These are phyloP conservation scores for Acronicta alni DNA, from an alignment of 2,888 invertebrate species.

Conservation along the genomic window DNA sequence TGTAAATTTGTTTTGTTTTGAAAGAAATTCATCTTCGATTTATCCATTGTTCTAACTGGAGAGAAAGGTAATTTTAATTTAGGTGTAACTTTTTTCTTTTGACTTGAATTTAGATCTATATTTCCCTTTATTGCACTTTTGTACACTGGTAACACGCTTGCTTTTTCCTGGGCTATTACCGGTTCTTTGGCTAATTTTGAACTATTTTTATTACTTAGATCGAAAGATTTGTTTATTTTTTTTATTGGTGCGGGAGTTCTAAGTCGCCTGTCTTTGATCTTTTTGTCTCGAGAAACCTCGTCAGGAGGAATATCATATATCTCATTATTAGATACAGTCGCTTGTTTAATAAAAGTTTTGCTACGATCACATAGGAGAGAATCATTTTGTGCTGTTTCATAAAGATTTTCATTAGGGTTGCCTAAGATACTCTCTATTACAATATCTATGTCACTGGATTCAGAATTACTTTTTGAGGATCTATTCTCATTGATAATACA, in stretches of 20 bases:
- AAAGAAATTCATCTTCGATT: conserved; percentile 83
- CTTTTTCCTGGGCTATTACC: conserved; percentile 69
- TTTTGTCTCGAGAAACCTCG: conserved; percentile 69
- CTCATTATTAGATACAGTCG: conserved; percentile 61
- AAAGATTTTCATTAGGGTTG: conserved; percentile 70
- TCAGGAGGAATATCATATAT: conserved; percentile 62
- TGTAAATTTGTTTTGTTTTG: conserved; percentile 74
- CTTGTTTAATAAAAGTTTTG: conserved; percentile 79
- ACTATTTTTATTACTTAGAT: conserved; percentile 72
- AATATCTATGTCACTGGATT: conserved; percentile 83
- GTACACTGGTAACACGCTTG: conserved; percentile 81
- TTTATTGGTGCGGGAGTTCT: conserved; percentile 77
- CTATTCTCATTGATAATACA: conserved; percentile 85
- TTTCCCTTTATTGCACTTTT: conserved; percentile 74
- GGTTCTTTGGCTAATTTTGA: conserved; percentile 67
- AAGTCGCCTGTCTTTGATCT: conserved; percentile 74
- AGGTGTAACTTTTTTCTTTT: conserved; percentile 76
- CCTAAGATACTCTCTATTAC: conserved; percentile 79
- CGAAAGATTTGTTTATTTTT: conserved; percentile 78
- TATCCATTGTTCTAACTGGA: conserved; percentile 81
- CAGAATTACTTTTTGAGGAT: conserved; percentile 85
- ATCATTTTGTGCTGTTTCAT: conserved; percentile 68
- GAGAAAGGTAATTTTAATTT: conserved; percentile 84
- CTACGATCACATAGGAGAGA: conserved; percentile 70
- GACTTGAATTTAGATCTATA: conserved; percentile 69